Evolutionary conservation across 1,140 invertebrate species (phyloP).

Genomic region (Pararge aegeria): DNA sequence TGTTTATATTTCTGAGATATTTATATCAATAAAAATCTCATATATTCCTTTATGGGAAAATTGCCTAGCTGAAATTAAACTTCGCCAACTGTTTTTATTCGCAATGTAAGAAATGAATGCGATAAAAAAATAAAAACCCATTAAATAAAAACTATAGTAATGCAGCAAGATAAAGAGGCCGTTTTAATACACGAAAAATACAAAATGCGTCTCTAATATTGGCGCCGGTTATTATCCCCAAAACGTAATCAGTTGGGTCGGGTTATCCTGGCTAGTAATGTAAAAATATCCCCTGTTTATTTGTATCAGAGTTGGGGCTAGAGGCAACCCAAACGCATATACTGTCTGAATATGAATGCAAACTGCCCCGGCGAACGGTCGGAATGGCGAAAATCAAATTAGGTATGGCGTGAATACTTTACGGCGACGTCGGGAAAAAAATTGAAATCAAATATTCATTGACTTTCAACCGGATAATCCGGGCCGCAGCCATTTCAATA

Average conservation of each 20-base stretch:
- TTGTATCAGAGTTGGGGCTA: conserved; percentile 71
- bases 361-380: conserved; percentile 71
- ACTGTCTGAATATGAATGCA: conserved; percentile 78
- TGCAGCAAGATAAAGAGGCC: not conserved
- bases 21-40: no score
- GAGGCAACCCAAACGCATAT: conserved; percentile 74
- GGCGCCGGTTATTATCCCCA: conserved; percentile 58
- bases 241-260: conserved; percentile 75
- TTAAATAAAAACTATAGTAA: not conserved
- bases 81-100: no score
- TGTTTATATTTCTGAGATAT: no score
- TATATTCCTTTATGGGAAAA: no score
- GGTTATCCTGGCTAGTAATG: conserved; percentile 67
- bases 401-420: conserved; percentile 79
- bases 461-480: conserved; percentile 79
- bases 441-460: conserved; percentile 80
- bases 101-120: no score
- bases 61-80: no score
- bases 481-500: conserved; percentile 77
- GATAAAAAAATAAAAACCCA: not conserved
- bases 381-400: conserved; percentile 79
- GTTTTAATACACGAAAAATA: conserved; percentile 12
- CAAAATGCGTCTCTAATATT: conserved; percentile 25
- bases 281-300: conserved; percentile 77
- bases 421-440: conserved; percentile 78